Evolutionary conservation across 2,888 invertebrate genomes (phyloP).

Genomic region (Tetranychus piercei): DNA sequence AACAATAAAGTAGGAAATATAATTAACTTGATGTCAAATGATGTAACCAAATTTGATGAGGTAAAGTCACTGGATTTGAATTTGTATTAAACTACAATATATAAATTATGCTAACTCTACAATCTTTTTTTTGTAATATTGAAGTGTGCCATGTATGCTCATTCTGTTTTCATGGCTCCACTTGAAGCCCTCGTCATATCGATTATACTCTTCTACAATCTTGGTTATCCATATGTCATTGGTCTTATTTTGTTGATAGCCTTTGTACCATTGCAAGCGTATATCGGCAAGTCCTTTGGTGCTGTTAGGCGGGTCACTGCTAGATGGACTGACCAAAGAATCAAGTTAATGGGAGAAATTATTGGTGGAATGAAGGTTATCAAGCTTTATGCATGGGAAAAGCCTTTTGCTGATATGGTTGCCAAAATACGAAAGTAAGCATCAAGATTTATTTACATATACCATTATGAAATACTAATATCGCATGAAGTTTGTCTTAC

Average conservation of each 20-base stretch:
- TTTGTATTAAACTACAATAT: background rate
- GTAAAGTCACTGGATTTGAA: background rate
- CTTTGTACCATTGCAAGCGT: constrained; percentile 60
- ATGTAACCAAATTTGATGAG: constrained; percentile 3
- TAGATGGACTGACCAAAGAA: constrained; percentile 63
- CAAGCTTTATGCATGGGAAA: constrained; percentile 87
- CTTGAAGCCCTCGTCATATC: constrained; percentile 60
- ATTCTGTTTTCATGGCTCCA: constrained; percentile 35
- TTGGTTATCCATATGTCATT: constrained; percentile 50
- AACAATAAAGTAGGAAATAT: background rate
- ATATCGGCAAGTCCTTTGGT: constrained; percentile 11
- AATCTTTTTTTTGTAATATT: background rate
- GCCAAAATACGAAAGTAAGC: constrained; percentile 42
- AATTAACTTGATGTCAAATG: constrained; percentile 7
- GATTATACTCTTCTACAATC: constrained; percentile 55
- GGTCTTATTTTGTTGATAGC: constrained; percentile 58
- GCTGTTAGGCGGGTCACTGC: constrained; percentile 47
- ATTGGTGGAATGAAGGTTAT: constrained; percentile 81
- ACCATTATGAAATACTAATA: background rate
- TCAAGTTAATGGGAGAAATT: constrained; percentile 84
- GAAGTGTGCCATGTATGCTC: background rate
- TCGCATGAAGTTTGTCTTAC: no score
- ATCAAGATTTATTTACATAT: background rate
- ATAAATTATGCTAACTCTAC: background rate
- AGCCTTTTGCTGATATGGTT: constrained; percentile 66